Conservation (phyloP, 2,797 vertebrate genomes). For the Leptodactylus fallax region DNA sequence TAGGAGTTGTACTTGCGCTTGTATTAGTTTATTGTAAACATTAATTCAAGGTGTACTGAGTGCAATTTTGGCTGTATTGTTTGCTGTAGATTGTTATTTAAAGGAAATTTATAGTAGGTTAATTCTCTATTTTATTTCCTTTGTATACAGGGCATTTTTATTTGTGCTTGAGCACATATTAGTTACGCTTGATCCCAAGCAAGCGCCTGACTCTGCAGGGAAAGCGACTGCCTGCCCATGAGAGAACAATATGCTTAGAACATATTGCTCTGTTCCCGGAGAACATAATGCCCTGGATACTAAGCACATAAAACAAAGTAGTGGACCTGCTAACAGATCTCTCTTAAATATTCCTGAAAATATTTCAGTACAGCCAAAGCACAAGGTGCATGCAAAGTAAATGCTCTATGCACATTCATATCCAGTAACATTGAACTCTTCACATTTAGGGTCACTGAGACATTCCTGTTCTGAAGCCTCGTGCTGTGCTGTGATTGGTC, state of each 20-base stretch:
- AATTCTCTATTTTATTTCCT: not conserved
- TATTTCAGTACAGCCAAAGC: not conserved
- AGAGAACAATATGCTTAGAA: constrained; percentile 25
- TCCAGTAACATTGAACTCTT: not conserved
- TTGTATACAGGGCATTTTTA: not conserved
- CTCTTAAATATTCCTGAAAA: not conserved
- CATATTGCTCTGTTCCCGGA: constrained; percentile 13
- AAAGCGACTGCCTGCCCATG: not conserved
- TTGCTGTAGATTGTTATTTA: not conserved
- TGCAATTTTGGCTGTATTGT: too few relatives aligned
- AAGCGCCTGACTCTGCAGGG: not conserved
- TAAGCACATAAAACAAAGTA: not conserved
- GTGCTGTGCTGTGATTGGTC: not conserved
- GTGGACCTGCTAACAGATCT: not conserved
- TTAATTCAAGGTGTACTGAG: not conserved
- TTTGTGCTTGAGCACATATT: constrained; percentile 12
- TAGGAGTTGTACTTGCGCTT: not conserved
- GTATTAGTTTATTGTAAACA: not conserved
- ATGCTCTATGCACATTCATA: not conserved
- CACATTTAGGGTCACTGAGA: not conserved
- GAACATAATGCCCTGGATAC: constrained; percentile 29
- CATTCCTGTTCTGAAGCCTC: not conserved
- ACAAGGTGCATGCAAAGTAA: not conserved
- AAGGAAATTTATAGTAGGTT: not conserved
- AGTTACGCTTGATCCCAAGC: constrained; percentile 6